Percentiles rank a stretch among this genome's conserved stretches.
Conservation (phyloP, 2,888 invertebrate genomes). For the Agriopis marginaria region DNA sequence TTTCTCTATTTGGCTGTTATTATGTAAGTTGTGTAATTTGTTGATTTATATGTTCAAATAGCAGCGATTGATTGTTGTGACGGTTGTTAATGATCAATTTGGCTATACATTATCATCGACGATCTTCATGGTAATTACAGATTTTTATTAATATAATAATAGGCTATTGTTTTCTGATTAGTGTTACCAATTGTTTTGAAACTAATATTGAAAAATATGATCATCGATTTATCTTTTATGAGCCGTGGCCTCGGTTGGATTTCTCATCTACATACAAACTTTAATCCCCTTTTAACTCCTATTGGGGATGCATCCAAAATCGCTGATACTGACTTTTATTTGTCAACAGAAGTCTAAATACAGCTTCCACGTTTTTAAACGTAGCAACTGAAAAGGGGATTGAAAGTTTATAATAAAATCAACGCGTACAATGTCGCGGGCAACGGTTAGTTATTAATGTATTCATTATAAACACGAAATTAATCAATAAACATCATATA, state of each 20-base stretch:
- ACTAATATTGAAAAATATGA: too few species aligned
- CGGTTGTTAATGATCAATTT: conserved; percentile 15
- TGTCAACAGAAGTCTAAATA: too few species aligned
- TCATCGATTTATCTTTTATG: too few species aligned
- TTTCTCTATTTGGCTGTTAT: conserved; percentile 29
- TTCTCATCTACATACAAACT: too few species aligned
- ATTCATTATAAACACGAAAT: conserved; percentile 5
- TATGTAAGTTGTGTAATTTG: conserved; percentile 29
- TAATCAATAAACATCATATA: conserved; percentile 10
- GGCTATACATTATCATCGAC: conserved; percentile 1
- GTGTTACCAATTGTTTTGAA: neutral
- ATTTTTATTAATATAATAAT: neutral
- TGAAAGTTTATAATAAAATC: too few species aligned
- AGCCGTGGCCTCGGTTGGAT: too few species aligned
- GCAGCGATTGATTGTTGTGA: conserved; percentile 9
- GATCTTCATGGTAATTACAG: neutral
- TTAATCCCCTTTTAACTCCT: too few species aligned
- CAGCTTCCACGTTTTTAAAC: too few species aligned
- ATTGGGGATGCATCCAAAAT: too few species aligned
- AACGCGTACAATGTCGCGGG: too few species aligned
- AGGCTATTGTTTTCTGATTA: neutral
- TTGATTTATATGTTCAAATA: conserved; percentile 30
- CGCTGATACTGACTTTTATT: too few species aligned
- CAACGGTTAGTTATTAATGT: neutral
- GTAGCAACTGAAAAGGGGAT: too few species aligned